Evolutionary conservation across 1,140 invertebrate species (phyloP), one percentile per base, ranked within the genome.

Genomic region (Chironomus tepperi): DNA sequence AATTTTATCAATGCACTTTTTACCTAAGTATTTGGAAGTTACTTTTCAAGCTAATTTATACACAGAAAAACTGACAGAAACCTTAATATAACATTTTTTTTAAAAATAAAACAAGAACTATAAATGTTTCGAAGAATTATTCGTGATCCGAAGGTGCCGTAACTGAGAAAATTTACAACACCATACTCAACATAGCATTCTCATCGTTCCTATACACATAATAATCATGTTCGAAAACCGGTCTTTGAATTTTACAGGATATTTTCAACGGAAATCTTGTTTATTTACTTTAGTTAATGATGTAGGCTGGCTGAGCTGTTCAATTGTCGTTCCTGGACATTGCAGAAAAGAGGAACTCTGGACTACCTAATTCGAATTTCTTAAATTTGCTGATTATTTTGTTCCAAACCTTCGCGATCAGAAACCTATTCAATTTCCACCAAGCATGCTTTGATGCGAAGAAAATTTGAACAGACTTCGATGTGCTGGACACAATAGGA

Each of bases 101-200:
- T 57, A 57, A 57, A 57, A 47, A 34, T 34, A 34, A 57, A 57
- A 57, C 47, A 57, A 57, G 47, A 57, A 57, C 47, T 57, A 57
- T 57, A 57, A 12, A 57, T 15, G 12, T 57, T 57, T 57, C 47
- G 47, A 57, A 57, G 47, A 57, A 57, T 57, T 5, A n/a, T 57
- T 57, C 47, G 47, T 57, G 47, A 12, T 57, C 12, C 47, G 47
- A 57, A 12, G 47, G 47, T 15, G 5, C n/a, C 47, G 47, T 57
- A 57, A 57, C 47, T 57, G n/a, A 57, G 47, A 57, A 57, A 57
- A 34, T 34, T 34, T 34, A 34, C 24, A 34, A 34, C 2, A 34
- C 24, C 1, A 34, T 34, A 34, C 5, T 34, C 24, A 34, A 34
- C 24, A 34, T 5, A 34, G 24, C 24, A 34, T n/a, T n/a, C n/a